Evolutionary conservation across 2,888 invertebrate species (phyloP).

Genomic region (Therioaphis trifolii): DNA sequence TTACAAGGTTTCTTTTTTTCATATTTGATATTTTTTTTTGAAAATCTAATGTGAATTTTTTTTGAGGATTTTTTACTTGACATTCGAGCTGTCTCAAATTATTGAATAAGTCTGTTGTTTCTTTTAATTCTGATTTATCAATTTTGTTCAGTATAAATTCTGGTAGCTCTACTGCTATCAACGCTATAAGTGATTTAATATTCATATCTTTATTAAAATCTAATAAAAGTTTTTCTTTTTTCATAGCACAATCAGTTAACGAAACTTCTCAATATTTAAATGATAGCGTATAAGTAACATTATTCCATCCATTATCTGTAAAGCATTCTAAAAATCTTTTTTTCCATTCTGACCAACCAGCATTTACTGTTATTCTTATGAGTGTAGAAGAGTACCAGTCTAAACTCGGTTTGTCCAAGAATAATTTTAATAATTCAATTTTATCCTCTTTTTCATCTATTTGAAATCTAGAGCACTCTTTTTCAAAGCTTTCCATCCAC

Average conservation of each 20-base stretch:
- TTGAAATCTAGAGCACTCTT: slow-evolving; percentile 37
- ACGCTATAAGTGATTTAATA: slow-evolving; percentile 32
- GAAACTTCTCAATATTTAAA: no score
- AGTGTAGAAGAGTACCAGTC: slow-evolving; percentile 21
- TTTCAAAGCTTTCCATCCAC: slow-evolving; percentile 28
- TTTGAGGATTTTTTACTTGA: slow-evolving; percentile 24
- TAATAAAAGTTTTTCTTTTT: slow-evolving; percentile 37
- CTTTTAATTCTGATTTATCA: no score
- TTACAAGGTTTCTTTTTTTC: slow-evolving; percentile 55
- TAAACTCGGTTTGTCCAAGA: no score
- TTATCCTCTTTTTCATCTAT: no score
- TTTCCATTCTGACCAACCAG: slow-evolving; percentile 43
- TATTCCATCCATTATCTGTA: slow-evolving; percentile 2
- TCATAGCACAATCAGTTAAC: no score
- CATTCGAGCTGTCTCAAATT: no score
- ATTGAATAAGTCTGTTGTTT: no score
- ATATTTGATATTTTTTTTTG: slow-evolving; percentile 35
- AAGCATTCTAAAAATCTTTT: slow-evolving; percentile 27
- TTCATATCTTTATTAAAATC: slow-evolving; percentile 47
- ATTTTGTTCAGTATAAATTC: no score
- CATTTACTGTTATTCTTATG: slow-evolving; percentile 19
- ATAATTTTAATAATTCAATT: no score
- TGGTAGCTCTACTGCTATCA: slow-evolving; percentile 42
- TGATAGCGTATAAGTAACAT: no score
- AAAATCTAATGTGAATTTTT: slow-evolving; percentile 35